Evolutionary conservation across 2,888 invertebrate genomes (phyloP).

Genomic region (Oxycera nigricornis): DNA sequence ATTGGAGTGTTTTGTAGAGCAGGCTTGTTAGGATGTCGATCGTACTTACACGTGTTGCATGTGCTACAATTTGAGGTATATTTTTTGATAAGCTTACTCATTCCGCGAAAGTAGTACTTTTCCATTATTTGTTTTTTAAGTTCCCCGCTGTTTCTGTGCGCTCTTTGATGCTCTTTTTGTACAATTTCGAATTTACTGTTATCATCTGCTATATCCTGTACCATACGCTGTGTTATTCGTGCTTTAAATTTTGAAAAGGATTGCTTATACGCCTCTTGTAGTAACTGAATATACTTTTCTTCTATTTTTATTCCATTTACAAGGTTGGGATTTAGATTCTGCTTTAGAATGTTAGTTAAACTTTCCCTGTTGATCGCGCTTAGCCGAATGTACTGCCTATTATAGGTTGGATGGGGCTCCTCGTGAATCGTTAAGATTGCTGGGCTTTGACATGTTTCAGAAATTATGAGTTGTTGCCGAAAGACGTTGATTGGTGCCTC

Average conservation of each 20-base stretch:
- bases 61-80: background rate
- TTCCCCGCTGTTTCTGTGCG: conserved; percentile 29
- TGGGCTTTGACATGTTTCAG: background rate
- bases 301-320: conserved; percentile 27
- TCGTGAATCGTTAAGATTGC: conserved; percentile 1
- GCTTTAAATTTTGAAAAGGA: background rate
- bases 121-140: conserved; percentile 25
- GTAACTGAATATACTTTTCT: conserved; percentile 13
- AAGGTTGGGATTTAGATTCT: conserved; percentile 7
- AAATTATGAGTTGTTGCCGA: conserved; percentile 9
- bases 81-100: conserved; percentile 25
- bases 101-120: conserved; percentile 30
- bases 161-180: conserved; percentile 24
- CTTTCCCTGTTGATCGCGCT: background rate
- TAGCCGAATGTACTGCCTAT: background rate
- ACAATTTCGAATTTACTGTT: conserved; percentile 17
- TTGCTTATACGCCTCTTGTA: conserved; percentile 8
- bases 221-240: conserved; percentile 17
- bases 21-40: conserved; percentile 20
- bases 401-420: conserved; percentile 16
- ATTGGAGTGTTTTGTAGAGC: conserved; percentile 18
- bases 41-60: no score
- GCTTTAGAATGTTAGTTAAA: conserved; percentile 2
- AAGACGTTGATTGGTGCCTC: conserved; percentile 28
- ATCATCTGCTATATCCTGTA: conserved; percentile 23